phyloP scores from a whole-genome alignment of 2,888 invertebrate genomes.

The Dicyrtoma fusca region DNA sequence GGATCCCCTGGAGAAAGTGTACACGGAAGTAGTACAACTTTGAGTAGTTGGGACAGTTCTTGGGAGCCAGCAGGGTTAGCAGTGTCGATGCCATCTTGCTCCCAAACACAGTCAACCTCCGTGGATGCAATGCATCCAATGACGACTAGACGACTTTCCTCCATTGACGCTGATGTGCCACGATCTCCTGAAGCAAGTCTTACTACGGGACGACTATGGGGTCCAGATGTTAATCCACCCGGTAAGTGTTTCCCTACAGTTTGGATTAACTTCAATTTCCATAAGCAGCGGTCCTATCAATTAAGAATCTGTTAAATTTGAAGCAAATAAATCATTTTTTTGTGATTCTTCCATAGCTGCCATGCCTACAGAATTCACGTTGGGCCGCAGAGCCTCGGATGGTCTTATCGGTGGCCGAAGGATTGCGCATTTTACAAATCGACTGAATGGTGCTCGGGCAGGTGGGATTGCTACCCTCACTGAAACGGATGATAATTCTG shows the following conservation, averaged over 20 bases:
- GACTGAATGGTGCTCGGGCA: conserved; percentile 52
- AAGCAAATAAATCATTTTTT: not conserved
- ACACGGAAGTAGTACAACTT: conserved; percentile 53
- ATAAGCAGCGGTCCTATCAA: too few relatives aligned
- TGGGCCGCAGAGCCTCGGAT: conserved; percentile 81
- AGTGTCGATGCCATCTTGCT: conserved; percentile 54
- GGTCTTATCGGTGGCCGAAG: conserved; percentile 70
- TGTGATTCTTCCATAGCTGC: conserved; percentile 60
- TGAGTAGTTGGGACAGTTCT: conserved; percentile 55
- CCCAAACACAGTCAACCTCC: conserved; percentile 39
- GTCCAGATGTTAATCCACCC: conserved; percentile 49
- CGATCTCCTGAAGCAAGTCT: conserved; percentile 49
- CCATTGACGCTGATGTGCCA: conserved; percentile 49
- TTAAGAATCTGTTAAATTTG: not conserved
- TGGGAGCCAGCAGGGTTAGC: conserved; percentile 53
- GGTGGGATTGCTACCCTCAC: conserved; percentile 50
- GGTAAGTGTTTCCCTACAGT: too few relatives aligned
- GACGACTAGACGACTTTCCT: conserved; percentile 46
- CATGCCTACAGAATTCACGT: conserved; percentile 80
- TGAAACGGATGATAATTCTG: too few relatives aligned
- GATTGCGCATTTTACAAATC: conserved; percentile 49
- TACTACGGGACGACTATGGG: conserved; percentile 53
- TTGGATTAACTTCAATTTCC: too few relatives aligned
- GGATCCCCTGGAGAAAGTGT: conserved; percentile 56
- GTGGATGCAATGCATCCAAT: conserved; percentile 25